Base-by-base conservation (phyloP, 1,140 invertebrate species). In the Vollenhovia emeryi region DNA sequence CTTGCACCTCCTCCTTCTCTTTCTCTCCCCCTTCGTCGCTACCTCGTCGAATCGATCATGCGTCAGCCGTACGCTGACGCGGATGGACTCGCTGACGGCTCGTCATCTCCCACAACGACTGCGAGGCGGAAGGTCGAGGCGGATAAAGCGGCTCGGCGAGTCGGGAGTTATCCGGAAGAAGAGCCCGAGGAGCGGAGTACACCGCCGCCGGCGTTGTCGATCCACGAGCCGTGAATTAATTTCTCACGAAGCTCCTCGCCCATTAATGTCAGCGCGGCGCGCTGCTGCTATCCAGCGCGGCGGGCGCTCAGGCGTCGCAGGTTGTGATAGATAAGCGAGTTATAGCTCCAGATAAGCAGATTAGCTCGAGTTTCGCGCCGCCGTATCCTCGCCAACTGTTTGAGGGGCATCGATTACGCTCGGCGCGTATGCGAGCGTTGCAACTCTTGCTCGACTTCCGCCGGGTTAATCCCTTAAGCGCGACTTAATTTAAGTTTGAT, bases 301-400 rank as follows among this genome's bases (percentile, higher is more conserved):
- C 6, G 36, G 15, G n/a, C 27, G 30, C 43, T 57, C 57, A 80
- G 78, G 68, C 68, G 68, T 27, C 18, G n/a, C 36, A 18, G 30
- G 27, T 69, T 36, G n/a, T 50, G 48, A 80, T 68, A 60, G 59
- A 85, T 68, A 82, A 68, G 50, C 64, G 36, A 57, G 66, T 82
- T 82, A 82, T 82, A 59, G 36, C 36, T 11, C 3, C 24, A 82
- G 78, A 82, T 82, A 82, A 82, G 78, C 36, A 71, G 78, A 82
- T 82, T 82, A 82, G 50, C 50, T 27, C 7, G 64, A 71, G 24
- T 57, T 71, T 33, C 27, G 43, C 40, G 27, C 24, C 18, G 64
- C 64, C 50, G 27, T 71, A 57, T 57, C 66, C 33, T 82, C 50
- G 62, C 30, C 36, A n/a, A 57, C 64, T 55, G n/a, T 73, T 80